Conservation (phyloP, 2,113 vertebrate genomes). For the Phycodurus eques region DNA sequence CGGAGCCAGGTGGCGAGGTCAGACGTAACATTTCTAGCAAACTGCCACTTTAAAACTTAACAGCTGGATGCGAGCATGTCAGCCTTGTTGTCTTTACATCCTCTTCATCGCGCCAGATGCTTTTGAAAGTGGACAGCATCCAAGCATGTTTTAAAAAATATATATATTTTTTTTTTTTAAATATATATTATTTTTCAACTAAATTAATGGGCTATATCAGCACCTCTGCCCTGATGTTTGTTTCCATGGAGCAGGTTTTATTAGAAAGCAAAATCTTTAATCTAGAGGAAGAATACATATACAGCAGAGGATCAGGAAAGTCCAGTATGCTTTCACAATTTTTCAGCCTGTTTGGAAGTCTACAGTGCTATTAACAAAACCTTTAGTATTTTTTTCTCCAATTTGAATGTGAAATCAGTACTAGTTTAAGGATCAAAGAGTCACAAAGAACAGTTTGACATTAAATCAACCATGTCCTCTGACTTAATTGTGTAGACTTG, state of each 20-base stretch:
- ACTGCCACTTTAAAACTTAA: conserved; percentile 17
- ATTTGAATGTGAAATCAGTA: background rate
- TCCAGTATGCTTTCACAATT: background rate
- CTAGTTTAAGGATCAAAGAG: background rate
- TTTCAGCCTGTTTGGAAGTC: background rate
- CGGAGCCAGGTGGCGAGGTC: conserved; percentile 41
- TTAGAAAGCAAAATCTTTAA: background rate
- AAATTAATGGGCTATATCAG: conserved; percentile 8
- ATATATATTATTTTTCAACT: no score
- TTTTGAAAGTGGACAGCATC: conserved; percentile 9
- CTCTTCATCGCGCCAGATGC: background rate
- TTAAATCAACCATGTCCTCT: background rate
- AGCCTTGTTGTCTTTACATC: background rate
- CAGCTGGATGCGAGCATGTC: conserved; percentile 9
- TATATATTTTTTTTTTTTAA: no score
- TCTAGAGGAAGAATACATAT: background rate
- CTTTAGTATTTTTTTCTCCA: background rate
- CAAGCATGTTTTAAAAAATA: no score
- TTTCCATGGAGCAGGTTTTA: background rate
- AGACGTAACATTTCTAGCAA: conserved; percentile 38
- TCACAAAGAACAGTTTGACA: no score
- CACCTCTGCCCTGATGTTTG: conserved; percentile 11
- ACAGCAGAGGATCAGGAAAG: background rate
- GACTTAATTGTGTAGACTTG: background rate
- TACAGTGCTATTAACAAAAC: background rate